A percentile compares a stretch with the other conserved stretches of the same genome.
These are phyloP conservation scores for Myiagra hebetior DNA, from an alignment of 2,113 vertebrate genomes.

Conservation along the genomic window DNA sequence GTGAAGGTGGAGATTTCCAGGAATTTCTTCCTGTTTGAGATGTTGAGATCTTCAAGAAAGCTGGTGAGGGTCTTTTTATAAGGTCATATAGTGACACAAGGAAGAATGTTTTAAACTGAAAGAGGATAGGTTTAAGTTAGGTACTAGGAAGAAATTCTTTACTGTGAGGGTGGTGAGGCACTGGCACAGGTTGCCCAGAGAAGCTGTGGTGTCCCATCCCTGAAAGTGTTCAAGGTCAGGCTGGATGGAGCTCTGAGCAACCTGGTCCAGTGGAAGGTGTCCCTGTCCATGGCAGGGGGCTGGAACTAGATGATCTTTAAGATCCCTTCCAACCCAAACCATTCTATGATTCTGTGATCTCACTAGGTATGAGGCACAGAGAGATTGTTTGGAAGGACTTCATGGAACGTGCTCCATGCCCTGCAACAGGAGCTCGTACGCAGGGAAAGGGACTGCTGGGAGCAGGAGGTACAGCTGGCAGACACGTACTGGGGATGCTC, in stretches of 20 bases:
- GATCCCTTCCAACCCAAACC: background rate
- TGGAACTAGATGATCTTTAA: background rate
- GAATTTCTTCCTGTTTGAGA: background rate
- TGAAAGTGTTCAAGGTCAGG: background rate
- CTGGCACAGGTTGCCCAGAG: background rate
- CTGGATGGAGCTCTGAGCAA: background rate
- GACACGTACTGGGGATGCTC: background rate
- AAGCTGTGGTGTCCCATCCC: background rate
- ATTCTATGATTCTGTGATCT: background rate
- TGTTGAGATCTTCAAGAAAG: background rate
- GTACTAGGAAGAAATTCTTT: background rate
- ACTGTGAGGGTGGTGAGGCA: background rate
- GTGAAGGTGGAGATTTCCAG: background rate
- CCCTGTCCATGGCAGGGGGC: background rate
- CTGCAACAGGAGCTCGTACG: background rate
- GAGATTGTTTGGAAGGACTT: background rate
- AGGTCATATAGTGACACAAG: background rate
- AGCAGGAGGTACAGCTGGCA: background rate
- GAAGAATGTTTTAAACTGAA: background rate
- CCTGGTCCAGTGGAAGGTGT: background rate
- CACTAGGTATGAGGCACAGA: background rate
- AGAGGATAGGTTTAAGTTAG: background rate
- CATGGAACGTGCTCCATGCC: accelerated
- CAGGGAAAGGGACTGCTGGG: background rate
- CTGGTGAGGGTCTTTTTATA: background rate